Conservation (phyloP, 2,888 invertebrate genomes). For the Ormyrus nitidulus region DNA sequence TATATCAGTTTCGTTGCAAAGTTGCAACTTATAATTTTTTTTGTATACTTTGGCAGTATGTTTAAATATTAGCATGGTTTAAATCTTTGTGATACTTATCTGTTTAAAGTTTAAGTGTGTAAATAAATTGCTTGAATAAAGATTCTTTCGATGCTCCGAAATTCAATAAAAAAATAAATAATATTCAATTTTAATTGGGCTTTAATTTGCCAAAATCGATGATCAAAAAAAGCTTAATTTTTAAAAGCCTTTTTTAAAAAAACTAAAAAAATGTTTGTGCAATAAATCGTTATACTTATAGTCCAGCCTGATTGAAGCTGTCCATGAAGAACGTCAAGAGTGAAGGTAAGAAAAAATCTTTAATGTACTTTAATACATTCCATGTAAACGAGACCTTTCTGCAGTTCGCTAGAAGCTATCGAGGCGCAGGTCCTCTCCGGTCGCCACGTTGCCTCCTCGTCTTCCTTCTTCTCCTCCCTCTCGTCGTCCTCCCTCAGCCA, state of each 20-base stretch:
- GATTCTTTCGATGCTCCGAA: background rate
- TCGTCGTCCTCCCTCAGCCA: no score
- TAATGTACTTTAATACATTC: constrained; percentile 32
- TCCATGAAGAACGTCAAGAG: constrained; percentile 7
- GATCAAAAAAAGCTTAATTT: background rate
- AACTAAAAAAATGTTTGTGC: no score
- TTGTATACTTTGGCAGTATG: no score
- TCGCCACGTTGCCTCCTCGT: constrained; percentile 57
- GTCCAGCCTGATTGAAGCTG: constrained; percentile 40
- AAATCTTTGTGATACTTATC: no score
- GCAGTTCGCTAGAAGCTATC: background rate
- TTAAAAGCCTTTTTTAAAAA: background rate
- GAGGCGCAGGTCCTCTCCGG: constrained; percentile 61
- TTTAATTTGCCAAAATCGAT: background rate
- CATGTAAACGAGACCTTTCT: constrained; percentile 44
- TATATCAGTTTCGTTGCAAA: no score
- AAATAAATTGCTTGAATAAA: no score
- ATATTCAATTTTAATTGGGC: background rate
- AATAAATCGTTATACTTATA: background rate
- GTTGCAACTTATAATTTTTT: no score
- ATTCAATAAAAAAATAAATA: background rate
- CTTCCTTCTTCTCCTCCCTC: background rate
- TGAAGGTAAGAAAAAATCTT: constrained; percentile 4
- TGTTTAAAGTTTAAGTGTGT: no score
- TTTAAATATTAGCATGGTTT: no score